These are phyloP conservation scores for Thereuonema tuberculata DNA, from an alignment of 1,140 invertebrate genomes.

Conservation along the genomic window DNA sequence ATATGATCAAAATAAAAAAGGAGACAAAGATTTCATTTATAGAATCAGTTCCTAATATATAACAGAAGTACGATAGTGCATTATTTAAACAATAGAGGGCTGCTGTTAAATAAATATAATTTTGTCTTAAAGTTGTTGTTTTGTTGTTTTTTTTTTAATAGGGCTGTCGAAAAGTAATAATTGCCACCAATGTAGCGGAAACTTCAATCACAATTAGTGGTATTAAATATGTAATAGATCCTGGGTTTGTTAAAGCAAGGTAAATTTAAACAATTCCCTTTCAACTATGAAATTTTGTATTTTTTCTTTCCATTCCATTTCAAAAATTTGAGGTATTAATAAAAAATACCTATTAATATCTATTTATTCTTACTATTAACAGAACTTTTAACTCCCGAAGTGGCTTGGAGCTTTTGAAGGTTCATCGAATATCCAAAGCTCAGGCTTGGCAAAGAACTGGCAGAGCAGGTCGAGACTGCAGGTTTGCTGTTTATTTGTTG, in stretches of 20 bases:
- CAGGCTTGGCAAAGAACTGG: constrained; percentile 86
- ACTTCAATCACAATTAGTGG: constrained; percentile 91
- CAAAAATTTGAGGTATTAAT: constrained; percentile 52
- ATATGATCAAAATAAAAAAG: too few relatives aligned
- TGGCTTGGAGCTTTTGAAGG: constrained; percentile 68
- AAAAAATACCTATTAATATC: too few relatives aligned
- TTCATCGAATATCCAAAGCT: constrained; percentile 72
- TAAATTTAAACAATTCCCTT: constrained; percentile 18
- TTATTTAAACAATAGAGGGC: too few relatives aligned
- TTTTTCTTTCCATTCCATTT: constrained; percentile 16
- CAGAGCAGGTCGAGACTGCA: constrained; percentile 68
- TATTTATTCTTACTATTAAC: too few relatives aligned
- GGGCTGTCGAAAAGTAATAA: constrained; percentile 69
- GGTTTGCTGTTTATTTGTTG: constrained; percentile 8
- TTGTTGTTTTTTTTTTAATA: constrained; percentile 9
- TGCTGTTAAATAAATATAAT: too few relatives aligned
- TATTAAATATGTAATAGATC: constrained; percentile 87
- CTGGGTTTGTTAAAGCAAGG: constrained; percentile 83
- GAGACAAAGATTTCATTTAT: too few relatives aligned
- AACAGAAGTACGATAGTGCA: too few relatives aligned
- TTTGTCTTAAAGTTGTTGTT: neutral
- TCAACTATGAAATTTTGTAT: neutral
- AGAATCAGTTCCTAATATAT: too few relatives aligned
- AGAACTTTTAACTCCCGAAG: too few relatives aligned
- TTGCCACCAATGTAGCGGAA: constrained; percentile 97